Percentiles rank a stretch among this genome's conserved stretches.
These are phyloP conservation scores for Daktulosphaira vitifoliae DNA, from an alignment of 1,140 invertebrate species.

Conservation along the genomic window DNA sequence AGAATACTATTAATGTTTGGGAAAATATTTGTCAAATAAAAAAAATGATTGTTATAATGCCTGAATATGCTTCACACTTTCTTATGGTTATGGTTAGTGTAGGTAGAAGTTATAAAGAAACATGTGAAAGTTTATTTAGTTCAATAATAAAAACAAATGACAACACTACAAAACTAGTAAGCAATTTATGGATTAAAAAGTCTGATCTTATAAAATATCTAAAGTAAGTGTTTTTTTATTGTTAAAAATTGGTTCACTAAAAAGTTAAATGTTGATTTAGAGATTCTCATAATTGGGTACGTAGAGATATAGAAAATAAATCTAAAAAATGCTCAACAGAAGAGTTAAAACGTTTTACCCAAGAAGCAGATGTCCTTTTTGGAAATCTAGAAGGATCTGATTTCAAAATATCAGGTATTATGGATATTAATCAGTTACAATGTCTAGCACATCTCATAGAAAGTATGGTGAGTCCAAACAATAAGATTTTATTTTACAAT, in stretches of 20 bases:
- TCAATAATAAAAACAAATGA: conserved; percentile 70
- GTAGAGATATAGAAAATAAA: conserved; percentile 49
- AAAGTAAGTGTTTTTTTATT: conserved; percentile 48
- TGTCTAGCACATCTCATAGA: conserved; percentile 83
- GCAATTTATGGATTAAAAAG: conserved; percentile 85
- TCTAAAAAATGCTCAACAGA: conserved; percentile 61
- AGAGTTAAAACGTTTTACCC: conserved; percentile 66
- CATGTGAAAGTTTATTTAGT: conserved; percentile 63
- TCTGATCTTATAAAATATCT: conserved; percentile 87
- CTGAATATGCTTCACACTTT: conserved; percentile 60
- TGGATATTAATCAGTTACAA: conserved; percentile 65
- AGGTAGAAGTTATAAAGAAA: conserved; percentile 64
- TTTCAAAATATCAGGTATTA: conserved; percentile 77
- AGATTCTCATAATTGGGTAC: conserved; percentile 66
- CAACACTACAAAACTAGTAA: conserved; percentile 71
- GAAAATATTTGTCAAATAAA: conserved; percentile 59
- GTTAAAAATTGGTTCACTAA: not conserved
- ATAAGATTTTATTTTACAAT: no score
- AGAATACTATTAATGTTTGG: conserved; percentile 66
- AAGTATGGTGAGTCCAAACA: conserved; percentile 60
- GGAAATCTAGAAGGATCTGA: conserved; percentile 76
- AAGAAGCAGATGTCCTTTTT: conserved; percentile 86
- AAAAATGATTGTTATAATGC: conserved; percentile 60
- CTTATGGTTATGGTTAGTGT: conserved; percentile 59
- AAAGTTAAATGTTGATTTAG: not conserved